These are phyloP conservation scores for Diadegma fenestrale DNA, from an alignment of 2,888 invertebrate species.

Conservation along the genomic window DNA sequence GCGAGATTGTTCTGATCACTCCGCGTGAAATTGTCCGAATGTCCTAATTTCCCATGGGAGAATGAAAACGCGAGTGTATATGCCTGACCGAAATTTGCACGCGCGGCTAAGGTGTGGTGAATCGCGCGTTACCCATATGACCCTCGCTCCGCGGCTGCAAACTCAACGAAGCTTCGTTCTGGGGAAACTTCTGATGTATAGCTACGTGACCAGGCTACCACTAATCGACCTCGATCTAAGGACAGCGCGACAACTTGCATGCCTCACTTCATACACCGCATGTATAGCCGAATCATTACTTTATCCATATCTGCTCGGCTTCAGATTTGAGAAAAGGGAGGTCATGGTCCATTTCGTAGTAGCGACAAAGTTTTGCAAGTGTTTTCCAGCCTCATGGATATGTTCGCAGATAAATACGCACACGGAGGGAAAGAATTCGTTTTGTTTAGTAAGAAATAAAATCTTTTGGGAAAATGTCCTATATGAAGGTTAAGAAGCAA, in stretches of 20 bases:
- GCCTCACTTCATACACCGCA: not conserved
- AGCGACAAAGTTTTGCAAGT: not conserved
- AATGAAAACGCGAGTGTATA: constrained; percentile 60
- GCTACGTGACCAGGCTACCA: constrained; percentile 55
- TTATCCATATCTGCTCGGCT: not conserved
- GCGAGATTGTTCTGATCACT: constrained; percentile 67
- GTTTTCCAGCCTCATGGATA: not conserved
- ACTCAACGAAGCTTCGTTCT: constrained; percentile 33
- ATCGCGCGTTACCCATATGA: constrained; percentile 32
- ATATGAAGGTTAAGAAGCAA: too few species aligned
- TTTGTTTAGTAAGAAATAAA: too few species aligned
- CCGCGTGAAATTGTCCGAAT: constrained; percentile 70
- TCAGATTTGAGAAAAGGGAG: not conserved
- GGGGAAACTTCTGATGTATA: constrained; percentile 60
- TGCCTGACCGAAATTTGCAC: constrained; percentile 64
- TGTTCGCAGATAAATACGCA: too few species aligned
- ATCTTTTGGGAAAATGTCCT: too few species aligned
- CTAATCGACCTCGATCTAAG: constrained; percentile 47
- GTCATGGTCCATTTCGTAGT: not conserved
- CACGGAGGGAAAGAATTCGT: too few species aligned
- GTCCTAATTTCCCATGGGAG: constrained; percentile 68
- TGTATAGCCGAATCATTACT: not conserved
- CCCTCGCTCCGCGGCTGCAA: not conserved
- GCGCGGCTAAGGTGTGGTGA: constrained; percentile 61
- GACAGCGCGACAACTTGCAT: constrained; percentile 40